phyloP scores from a whole-genome alignment of 2,888 invertebrate genomes.

The Gastracanthus pulcherrimus region DNA sequence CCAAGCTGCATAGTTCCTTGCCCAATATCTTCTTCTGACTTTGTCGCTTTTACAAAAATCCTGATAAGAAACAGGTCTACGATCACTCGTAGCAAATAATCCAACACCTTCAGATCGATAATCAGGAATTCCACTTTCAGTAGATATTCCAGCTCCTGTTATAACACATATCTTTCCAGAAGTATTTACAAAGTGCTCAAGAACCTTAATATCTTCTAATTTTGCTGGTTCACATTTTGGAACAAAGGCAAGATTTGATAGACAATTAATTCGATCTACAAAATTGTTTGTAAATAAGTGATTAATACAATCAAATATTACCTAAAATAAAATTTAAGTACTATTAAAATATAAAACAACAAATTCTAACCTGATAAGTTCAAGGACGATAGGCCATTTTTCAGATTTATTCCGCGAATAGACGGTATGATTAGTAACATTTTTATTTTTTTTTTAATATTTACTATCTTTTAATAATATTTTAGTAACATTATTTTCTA shows the following conservation, averaged over 20 bases:
- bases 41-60: slow-evolving; percentile 87
- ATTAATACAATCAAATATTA: not conserved
- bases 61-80: slow-evolving; percentile 91
- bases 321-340: not conserved
- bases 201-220: slow-evolving; percentile 80
- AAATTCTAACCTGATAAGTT: slow-evolving; percentile 14
- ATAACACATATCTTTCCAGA: slow-evolving; percentile 84
- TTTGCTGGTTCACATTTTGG: slow-evolving; percentile 86
- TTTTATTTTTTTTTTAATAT: not conserved
- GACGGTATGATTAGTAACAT: not conserved
- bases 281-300: not conserved
- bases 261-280: slow-evolving; percentile 23
- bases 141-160: slow-evolving; percentile 97
- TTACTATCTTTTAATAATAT: not conserved
- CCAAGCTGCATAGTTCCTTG: slow-evolving; percentile 97
- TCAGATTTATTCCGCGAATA: not conserved
- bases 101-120: slow-evolving; percentile 96
- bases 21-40: slow-evolving; percentile 93
- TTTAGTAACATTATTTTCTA: not conserved
- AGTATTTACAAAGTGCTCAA: slow-evolving; percentile 81
- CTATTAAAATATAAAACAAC: not conserved
- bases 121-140: slow-evolving; percentile 97
- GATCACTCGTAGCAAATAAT: slow-evolving; percentile 90
- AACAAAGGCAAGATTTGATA: slow-evolving; percentile 79
- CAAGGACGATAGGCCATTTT: not conserved